Base-by-base conservation (phyloP, 1,140 invertebrate species). In the Aphidius gifuensis region DNA sequence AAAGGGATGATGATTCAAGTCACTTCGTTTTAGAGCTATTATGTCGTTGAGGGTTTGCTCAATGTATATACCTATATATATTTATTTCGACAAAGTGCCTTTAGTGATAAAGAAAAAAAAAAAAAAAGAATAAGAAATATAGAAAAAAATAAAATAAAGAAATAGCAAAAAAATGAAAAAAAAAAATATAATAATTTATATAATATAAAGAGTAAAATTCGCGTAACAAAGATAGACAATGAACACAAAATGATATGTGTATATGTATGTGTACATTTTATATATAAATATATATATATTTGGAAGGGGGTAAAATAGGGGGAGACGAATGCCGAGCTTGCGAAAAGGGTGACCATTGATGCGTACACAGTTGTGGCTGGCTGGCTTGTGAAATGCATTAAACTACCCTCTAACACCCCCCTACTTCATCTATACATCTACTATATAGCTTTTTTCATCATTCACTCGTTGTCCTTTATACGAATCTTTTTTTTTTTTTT, bases 281-380 rank as follows among this genome's bases (percentile, higher is more conserved):
- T 32, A 32, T 4, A 32, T 32, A 32, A 3, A 32, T 32, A 32
- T 32, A 32, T 32, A 32, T 32, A 32, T 32, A 32, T 32, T 3
- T 32, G 23, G 9, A 55, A 66, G 50, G 45, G 58, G 57, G 51
- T 53, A 62, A 61, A 47, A 32, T 32, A 42, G 62, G 57, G 59
- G 8, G 39, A 21, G 49, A 54, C 50, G 60, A 61, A 61, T 72
- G 79, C 78, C 80, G 78, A 81, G 77, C 73, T 78, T 78, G 79
- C 78, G 72, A 71, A 79, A 81, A 81, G 79, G 78, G 79, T 81
- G 78, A 67, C 71, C 75, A 74, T 73, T 79, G 78, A 80, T 81
- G 79, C 79, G 78, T 80, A 74, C 23, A 32, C 69, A 68, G 58
- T 68, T 70, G 72, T 76, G 75, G 73, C 74, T 60, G 62, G 62